These are phyloP conservation scores for Hydrotaea cyrtoneurina DNA, from an alignment of 2,888 invertebrate genomes.

Conservation along the genomic window DNA sequence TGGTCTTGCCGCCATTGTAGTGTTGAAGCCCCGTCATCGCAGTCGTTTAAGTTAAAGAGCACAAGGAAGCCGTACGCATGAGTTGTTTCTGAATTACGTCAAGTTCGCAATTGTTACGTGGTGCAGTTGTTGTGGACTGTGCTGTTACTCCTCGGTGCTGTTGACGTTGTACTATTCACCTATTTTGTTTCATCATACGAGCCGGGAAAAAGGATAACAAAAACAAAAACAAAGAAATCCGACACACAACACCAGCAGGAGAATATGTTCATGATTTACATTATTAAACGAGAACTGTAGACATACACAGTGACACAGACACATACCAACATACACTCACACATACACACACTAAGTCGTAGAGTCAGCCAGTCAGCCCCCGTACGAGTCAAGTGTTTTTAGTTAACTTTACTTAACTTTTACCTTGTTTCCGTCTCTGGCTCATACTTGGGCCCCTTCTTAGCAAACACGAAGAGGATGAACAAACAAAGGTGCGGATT, in stretches of 20 bases:
- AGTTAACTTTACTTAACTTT: conserved; percentile 61
- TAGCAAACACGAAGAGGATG: conserved; percentile 3
- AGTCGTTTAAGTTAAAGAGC: conserved; percentile 41
- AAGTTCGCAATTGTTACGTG: conserved; percentile 65
- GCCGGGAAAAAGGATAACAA: background rate
- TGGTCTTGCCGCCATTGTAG: background rate
- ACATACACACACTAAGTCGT: background rate
- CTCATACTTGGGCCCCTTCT: background rate
- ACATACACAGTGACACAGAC: background rate
- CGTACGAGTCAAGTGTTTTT: conserved; percentile 59
- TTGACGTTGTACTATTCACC: background rate
- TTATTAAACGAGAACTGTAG: conserved; percentile 15
- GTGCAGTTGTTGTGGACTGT: conserved; percentile 32
- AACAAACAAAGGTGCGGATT: conserved; percentile 15
- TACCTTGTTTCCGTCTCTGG: conserved; percentile 26
- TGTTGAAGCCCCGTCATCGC: background rate
- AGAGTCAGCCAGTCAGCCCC: background rate
- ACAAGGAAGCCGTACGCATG: conserved; percentile 64
- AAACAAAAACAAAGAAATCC: background rate
- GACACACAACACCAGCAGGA: background rate
- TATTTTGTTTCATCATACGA: conserved; percentile 12
- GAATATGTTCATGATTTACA: conserved; percentile 47
- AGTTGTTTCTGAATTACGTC: conserved; percentile 65
- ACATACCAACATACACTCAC: background rate
- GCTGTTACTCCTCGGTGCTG: conserved; percentile 47